These are phyloP conservation scores for Myanophis thanlyinensis DNA, from an alignment of 2,113 vertebrate species.

Conservation along the genomic window DNA sequence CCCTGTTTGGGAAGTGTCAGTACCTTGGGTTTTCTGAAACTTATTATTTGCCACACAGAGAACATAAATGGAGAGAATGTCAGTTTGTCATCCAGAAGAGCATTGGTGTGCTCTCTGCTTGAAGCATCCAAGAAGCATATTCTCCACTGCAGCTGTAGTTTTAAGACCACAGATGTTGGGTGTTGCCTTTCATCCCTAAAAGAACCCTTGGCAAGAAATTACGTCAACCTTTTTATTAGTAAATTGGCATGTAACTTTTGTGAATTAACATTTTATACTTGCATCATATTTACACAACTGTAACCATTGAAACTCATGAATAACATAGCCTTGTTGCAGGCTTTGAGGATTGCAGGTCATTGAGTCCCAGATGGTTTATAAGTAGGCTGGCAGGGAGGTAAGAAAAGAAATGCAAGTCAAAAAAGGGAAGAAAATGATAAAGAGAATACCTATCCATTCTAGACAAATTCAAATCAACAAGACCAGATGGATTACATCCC, in stretches of 20 bases:
- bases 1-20: constrained; percentile 50
- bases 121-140: constrained; percentile 23
- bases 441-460: too few species aligned
- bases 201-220: not conserved
- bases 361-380: not conserved
- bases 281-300: not conserved
- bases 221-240: not conserved
- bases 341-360: not conserved
- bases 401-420: not conserved
- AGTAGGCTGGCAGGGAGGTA: not conserved
- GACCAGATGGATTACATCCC: too few species aligned
- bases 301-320: not conserved
- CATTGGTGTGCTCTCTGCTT: constrained; percentile 58
- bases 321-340: not conserved
- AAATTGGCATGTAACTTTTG: not conserved
- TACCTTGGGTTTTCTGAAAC: constrained; percentile 54
- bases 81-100: constrained; percentile 55
- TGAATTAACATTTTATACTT: not conserved
- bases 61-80: constrained; percentile 60
- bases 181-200: constrained; percentile 1
- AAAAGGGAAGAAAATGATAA: too few species aligned
- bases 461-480: too few species aligned
- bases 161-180: not conserved
- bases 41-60: constrained; percentile 56
- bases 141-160: not conserved